Evolutionary conservation across 2,113 vertebrate genomes (phyloP), one percentile per base, ranked within the genome.

Genomic region (Albula glossodonta): DNA sequence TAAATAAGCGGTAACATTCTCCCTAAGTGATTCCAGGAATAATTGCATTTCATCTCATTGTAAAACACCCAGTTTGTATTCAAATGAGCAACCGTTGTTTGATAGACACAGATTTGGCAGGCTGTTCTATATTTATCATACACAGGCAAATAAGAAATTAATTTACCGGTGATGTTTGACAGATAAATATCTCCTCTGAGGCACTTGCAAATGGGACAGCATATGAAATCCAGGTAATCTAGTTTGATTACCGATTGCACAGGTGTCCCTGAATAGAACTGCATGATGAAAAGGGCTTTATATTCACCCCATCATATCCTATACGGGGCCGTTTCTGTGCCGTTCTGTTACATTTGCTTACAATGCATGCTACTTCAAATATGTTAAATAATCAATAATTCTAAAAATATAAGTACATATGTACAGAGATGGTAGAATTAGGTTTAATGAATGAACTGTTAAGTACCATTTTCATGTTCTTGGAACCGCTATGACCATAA

Each of bases 291-390:
- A 57, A 70, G 22, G 13, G 53, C n/a, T 48, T 60, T 82, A 84
- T 88, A 83, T 77, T 84, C 13, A 11, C 83, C 3, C 49, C 57
- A 84, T 87, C 81, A 87, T 88, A 86, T 52, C 86, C 82, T 81
- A 86, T 86, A 31, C 51, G 89, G 87, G 87, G 88, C 3, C 57
- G 13, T 52, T 48, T 70, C 48, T 66, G 60, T 66, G 31, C 31
- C 1, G 31, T 41, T 41, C 31, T 41, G 31, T 41, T 1, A 41
- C 31, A 41, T 41, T 0, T 41, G 31, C 31, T 41, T 41, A 41
- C 31, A 41, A 41, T 41, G 31, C 31, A 41, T 41, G 31, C 31
- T 41, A 41, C 31, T 41, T 41, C 31, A 41, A 41, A 41, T 41
- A 41, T 41, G 31, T 1, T 41, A 41, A 41, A 41, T 41, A 41